These are phyloP conservation scores for Speoplatyrhinus poulsoni DNA, from an alignment of 2,113 vertebrate genomes.

Conservation along the genomic window DNA sequence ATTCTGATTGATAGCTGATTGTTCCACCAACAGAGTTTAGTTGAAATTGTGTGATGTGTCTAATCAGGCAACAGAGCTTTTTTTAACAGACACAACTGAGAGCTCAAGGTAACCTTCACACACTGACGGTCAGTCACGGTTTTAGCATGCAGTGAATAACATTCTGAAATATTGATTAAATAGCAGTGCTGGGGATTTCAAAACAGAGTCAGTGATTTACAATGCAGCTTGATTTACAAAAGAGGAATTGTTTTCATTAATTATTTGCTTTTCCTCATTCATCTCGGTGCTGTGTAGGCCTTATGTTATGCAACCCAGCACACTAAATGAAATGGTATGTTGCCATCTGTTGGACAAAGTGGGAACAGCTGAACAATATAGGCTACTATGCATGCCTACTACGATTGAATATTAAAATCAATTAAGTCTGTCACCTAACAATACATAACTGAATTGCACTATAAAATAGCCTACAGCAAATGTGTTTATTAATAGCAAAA, in stretches of 20 bases:
- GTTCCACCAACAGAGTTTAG: slow-evolving; percentile 49
- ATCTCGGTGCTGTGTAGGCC: slow-evolving; percentile 20
- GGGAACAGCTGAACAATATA: not conserved
- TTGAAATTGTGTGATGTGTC: slow-evolving; percentile 69
- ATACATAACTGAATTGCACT: too few relatives aligned
- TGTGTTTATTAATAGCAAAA: slow-evolving; percentile 10
- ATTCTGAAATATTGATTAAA: slow-evolving; percentile 48
- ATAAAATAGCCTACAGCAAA: not conserved
- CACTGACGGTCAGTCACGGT: slow-evolving; percentile 37
- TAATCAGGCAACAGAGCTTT: slow-evolving; percentile 57
- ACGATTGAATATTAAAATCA: not conserved
- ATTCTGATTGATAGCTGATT: slow-evolving; percentile 54
- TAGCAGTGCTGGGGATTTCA: slow-evolving; percentile 35
- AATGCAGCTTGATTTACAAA: slow-evolving; percentile 46
- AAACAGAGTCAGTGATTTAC: slow-evolving; percentile 45
- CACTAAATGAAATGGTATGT: slow-evolving; percentile 35
- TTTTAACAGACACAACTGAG: slow-evolving; percentile 49
- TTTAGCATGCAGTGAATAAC: slow-evolving; percentile 31
- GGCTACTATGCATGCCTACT: not conserved
- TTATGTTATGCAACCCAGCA: slow-evolving; percentile 26
- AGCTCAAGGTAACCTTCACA: slow-evolving; percentile 58
- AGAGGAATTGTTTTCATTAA: slow-evolving; percentile 46
- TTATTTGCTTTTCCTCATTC: slow-evolving; percentile 44
- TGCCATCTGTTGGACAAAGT: slow-evolving; percentile 65
- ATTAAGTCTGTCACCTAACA: not conserved